Evolutionary conservation across 2,113 vertebrate genomes (phyloP).

Genomic region (Labeo catla): DNA sequence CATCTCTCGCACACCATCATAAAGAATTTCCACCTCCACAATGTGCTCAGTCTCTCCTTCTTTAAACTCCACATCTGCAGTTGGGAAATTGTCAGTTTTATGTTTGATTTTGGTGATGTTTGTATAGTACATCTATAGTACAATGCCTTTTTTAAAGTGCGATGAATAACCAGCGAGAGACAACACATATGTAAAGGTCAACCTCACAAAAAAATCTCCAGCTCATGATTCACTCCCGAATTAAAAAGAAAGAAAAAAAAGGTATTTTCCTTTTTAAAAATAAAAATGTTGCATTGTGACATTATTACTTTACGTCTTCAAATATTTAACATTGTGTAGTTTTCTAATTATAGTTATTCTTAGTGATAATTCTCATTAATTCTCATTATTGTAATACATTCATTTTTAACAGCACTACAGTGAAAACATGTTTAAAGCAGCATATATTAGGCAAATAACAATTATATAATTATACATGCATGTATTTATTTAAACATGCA

Average conservation of each 20-base stretch:
- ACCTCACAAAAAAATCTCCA: not conserved
- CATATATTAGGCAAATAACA: not conserved
- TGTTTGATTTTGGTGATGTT: not conserved
- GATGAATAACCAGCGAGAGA: not conserved
- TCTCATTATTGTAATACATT: not conserved
- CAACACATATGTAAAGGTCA: not conserved
- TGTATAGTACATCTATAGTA: not conserved
- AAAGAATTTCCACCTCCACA: conserved; percentile 83
- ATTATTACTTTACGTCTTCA: not conserved
- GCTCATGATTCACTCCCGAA: not conserved
- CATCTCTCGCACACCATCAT: conserved; percentile 83
- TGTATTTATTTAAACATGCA: not conserved
- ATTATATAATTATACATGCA: too few relatives aligned
- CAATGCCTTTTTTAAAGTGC: not conserved
- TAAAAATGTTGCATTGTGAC: not conserved
- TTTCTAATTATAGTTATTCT: not conserved
- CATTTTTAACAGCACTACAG: not conserved
- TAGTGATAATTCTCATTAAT: not conserved
- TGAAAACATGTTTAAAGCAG: not conserved
- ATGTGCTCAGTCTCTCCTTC: conserved; percentile 80
- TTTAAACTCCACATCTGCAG: conserved; percentile 83
- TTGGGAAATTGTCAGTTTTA: not conserved
- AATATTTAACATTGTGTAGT: not conserved
- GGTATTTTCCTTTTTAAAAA: not conserved
- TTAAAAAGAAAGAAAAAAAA: not conserved